Base-by-base conservation (phyloP, 2,888 invertebrate species). In the Cancer borealis region DNA sequence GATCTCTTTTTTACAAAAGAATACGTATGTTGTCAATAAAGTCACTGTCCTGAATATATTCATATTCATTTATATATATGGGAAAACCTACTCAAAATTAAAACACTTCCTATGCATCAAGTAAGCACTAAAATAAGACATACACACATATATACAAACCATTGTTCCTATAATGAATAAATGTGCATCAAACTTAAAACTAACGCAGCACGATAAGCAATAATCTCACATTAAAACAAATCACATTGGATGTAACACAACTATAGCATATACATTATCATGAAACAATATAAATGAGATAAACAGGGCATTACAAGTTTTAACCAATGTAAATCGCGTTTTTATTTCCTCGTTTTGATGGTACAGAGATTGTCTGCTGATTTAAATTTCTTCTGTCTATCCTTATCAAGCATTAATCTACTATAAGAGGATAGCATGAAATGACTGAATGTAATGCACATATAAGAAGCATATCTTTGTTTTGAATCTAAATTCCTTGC, bases 121-220 rank as follows among this genome's bases (percentile, higher is more conserved):
- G 17, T 39, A 84, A 30, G 30, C 84, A 84, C 30, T 84, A 84
- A 84, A 14, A 84, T 84, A 39, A 84, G 14, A 84, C 84, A 84
- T 84, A 84, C 84, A 84, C 39, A 39, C 84, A 84, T 84, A 84
- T 84, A 39, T 84, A 84, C 84, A 84, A 14, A 84, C 39, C 84
- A 14, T 84, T 84, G 84, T 84, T 84, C 84, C 84, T 39, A 39
- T 30, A 12, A 4, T 10, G 39, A 14, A 10, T 30, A 84, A 84
- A 84, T 84, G 84, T 84, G 84, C 84, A 84, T 84, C 10, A 39
- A 79, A 79, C 84, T 84, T 84, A 39, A 84, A 84, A 84, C 84
- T 84, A 84, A 21, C 21, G 21, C 84, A 30, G 14, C 84, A 84
- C 84, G 39, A 30, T 30, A 30, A 84, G 84, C 2, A 39, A 39